Evolutionary conservation across 2,797 vertebrate genomes (phyloP).

Genomic region (Astyanax mexicanus): DNA sequence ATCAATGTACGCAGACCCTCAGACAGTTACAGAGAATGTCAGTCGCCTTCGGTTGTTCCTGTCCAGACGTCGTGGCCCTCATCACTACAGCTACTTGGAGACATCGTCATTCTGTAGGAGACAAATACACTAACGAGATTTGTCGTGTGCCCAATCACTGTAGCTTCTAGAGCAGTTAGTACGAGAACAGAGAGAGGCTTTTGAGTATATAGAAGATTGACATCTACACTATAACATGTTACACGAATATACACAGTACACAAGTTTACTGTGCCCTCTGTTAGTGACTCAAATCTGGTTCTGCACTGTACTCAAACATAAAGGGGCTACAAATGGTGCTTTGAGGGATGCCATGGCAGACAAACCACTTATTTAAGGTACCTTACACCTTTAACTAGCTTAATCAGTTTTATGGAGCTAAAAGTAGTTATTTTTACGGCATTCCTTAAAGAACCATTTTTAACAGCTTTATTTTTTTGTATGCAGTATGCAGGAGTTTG

Average conservation of each 20-base stretch:
- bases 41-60: background rate
- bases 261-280: background rate
- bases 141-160: background rate
- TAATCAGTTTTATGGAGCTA: no score
- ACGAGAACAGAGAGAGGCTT: background rate
- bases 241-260: no score
- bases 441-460: no score
- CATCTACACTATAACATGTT: background rate
- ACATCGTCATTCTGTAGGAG: background rate
- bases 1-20: background rate
- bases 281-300: background rate
- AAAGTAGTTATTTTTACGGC: no score
- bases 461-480: no score
- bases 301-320: background rate
- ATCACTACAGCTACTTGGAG: slow-evolving; percentile 5
- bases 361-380: no score
- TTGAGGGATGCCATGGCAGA: no score
- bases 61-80: background rate
- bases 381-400: background rate
- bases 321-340: no score
- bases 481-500: background rate
- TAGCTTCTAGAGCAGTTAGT: background rate
- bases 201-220: background rate
- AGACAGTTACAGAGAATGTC: slow-evolving; percentile 6
- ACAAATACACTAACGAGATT: background rate